Percentiles rank a stretch among this genome's conserved stretches.
Evolutionary conservation across 2,888 invertebrate genomes (phyloP).

Genomic region (Sarcophaga subvicina): DNA sequence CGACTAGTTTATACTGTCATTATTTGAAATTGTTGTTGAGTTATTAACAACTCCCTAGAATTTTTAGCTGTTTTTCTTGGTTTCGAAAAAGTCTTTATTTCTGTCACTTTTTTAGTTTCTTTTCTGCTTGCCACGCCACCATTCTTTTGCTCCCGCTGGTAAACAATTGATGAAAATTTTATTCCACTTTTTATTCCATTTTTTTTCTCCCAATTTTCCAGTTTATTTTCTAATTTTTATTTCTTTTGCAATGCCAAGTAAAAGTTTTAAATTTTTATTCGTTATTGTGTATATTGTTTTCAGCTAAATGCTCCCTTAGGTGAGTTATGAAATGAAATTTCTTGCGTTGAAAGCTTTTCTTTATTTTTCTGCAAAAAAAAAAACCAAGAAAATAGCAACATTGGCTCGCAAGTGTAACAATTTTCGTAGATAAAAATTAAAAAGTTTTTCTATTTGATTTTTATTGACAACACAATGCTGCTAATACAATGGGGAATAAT

Average conservation of each 20-base stretch:
- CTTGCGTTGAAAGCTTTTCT: background rate
- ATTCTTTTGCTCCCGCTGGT: slow-evolving; percentile 31
- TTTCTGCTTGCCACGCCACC: slow-evolving; percentile 3
- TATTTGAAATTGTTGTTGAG: slow-evolving; percentile 34
- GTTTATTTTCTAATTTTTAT: background rate
- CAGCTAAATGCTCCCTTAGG: slow-evolving; percentile 63
- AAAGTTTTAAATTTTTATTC: slow-evolving; percentile 34
- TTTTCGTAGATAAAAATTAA: slow-evolving; percentile 40
- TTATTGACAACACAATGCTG: background rate
- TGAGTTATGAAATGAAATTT: slow-evolving; percentile 20
- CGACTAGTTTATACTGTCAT: background rate
- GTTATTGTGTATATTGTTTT: slow-evolving; percentile 20
- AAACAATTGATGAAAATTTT: background rate
- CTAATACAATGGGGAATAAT: slow-evolving; percentile 27
- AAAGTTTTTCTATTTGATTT: slow-evolving; percentile 31
- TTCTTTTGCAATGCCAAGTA: background rate
- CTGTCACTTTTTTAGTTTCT: background rate
- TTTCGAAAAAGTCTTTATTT: background rate
- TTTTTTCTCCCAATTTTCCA: background rate
- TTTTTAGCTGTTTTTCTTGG: background rate
- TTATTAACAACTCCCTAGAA: slow-evolving; percentile 34
- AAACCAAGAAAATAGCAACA: background rate
- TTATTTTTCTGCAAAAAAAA: background rate
- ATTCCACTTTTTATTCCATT: slow-evolving; percentile 6
- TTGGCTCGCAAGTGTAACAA: background rate